Evolutionary conservation across 2,888 invertebrate genomes (phyloP).

Genomic region (Rhynchonema sp.): DNA sequence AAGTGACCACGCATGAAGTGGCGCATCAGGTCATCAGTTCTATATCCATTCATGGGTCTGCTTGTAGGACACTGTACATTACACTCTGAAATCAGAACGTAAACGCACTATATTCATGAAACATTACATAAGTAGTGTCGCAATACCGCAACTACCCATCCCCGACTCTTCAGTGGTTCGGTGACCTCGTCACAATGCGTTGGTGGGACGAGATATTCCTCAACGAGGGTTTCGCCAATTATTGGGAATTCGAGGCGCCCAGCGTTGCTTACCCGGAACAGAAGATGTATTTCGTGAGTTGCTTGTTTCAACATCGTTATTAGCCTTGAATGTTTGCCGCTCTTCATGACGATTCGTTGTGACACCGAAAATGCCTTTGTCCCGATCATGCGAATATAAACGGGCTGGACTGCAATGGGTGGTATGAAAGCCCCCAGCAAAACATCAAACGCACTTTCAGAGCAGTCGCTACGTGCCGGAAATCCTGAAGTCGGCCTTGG

Average conservation of each 20-base stretch:
- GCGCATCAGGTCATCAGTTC: background rate
- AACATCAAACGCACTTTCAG: no score
- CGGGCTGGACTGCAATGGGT: no score
- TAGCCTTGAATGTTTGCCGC: no score
- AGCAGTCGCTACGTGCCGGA: background rate
- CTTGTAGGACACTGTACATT: no score
- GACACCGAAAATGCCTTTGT: no score
- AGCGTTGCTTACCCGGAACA: constrained; percentile 9
- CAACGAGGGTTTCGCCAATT: constrained; percentile 17
- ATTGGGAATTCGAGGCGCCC: constrained; percentile 11
- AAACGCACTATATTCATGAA: no score
- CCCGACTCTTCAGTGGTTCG: constrained; percentile 15
- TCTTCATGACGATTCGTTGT: no score
- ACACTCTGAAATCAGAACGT: no score
- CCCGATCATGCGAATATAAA: no score
- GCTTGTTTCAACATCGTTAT: background rate
- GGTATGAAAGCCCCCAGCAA: no score
- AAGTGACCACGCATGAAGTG: background rate
- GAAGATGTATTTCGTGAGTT: constrained; percentile 7
- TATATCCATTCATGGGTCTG: no score
- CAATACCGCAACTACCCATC: background rate
- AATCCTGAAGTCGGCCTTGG: background rate
- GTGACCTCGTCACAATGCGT: constrained; percentile 15
- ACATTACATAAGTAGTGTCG: no score
- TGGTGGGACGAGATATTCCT: constrained; percentile 17